These are phyloP conservation scores for Anhinga anhinga DNA, from an alignment of 2,113 vertebrate genomes.

Conservation along the genomic window DNA sequence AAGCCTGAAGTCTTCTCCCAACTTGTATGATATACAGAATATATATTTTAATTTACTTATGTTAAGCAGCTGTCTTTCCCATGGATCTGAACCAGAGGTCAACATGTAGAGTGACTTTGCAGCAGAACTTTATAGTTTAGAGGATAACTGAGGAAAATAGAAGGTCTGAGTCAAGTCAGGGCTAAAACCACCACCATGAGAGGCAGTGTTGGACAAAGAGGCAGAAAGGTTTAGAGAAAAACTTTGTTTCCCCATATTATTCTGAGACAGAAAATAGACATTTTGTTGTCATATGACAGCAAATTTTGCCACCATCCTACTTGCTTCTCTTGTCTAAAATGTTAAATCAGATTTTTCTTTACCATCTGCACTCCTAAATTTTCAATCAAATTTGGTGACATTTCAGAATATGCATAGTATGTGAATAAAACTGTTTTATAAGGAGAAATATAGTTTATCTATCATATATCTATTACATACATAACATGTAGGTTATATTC, in stretches of 20 bases:
- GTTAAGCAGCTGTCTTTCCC: background rate
- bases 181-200: background rate
- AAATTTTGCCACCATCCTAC: background rate
- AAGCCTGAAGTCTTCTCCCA: background rate
- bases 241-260: background rate
- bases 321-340: background rate
- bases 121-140: background rate
- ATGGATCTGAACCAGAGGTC: background rate
- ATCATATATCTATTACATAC: background rate
- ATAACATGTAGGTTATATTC: background rate
- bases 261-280: background rate
- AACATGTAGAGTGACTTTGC: background rate
- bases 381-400: background rate
- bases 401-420: background rate
- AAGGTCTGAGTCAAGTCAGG: background rate
- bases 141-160: background rate
- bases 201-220: background rate
- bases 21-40: background rate
- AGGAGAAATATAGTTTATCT: background rate
- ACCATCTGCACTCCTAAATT: background rate
- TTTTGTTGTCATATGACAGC: background rate
- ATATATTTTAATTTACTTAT: background rate
- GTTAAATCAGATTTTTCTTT: background rate
- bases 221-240: background rate
- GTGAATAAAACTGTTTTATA: background rate